These are phyloP conservation scores for Apostichopus leukothele DNA, from an alignment of 53 echinoderm and acorn worm genomes.

Conservation along the genomic window DNA sequence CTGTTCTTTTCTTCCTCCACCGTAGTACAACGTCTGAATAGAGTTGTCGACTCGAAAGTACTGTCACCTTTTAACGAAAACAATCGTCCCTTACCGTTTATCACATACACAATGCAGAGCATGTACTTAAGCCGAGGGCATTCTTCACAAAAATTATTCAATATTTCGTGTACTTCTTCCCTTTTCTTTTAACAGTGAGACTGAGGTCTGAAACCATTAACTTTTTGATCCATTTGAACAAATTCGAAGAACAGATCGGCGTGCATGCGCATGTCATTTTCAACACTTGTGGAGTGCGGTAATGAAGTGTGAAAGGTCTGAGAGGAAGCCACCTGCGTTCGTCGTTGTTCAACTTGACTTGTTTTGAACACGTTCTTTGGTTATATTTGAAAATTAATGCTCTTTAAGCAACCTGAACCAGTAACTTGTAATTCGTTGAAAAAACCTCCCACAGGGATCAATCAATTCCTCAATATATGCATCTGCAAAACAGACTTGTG, in stretches of 20 bases:
- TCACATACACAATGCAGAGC: no score
- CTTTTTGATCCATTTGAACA: background rate
- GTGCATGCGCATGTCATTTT: background rate
- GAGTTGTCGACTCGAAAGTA: no score
- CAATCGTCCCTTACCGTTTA: no score
- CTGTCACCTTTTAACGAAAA: no score
- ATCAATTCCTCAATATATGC: background rate
- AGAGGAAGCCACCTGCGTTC: background rate
- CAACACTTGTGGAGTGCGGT: background rate
- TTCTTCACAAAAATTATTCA: no score
- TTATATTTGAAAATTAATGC: background rate
- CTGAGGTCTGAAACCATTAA: no score
- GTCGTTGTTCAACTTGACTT: background rate
- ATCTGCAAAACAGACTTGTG: background rate
- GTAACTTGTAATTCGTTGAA: background rate
- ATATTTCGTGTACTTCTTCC: no score
- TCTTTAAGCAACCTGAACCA: background rate
- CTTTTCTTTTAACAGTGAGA: no score
- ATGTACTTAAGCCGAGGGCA: no score
- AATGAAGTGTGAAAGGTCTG: background rate
- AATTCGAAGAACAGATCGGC: background rate
- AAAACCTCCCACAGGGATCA: background rate
- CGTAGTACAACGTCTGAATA: no score
- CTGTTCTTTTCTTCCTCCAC: no score
- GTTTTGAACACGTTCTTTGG: background rate